These are phyloP conservation scores for Dendrolimus kikuchii DNA, from an alignment of 1,140 invertebrate species.

Conservation along the genomic window DNA sequence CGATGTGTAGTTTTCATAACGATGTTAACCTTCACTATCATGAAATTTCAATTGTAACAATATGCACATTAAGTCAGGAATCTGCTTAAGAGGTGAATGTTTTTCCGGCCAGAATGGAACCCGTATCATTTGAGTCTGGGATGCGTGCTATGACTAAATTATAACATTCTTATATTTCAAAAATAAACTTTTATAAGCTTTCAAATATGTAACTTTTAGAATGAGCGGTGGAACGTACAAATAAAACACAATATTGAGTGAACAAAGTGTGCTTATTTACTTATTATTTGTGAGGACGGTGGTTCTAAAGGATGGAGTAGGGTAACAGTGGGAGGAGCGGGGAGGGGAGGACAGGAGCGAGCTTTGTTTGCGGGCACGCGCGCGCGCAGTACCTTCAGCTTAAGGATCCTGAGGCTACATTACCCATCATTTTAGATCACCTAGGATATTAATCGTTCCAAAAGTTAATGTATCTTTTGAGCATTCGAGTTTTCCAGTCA, in stretches of 20 bases:
- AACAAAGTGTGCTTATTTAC: conserved; percentile 33
- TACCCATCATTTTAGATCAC: conserved; percentile 24
- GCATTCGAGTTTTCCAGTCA: no score
- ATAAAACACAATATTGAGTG: conserved; percentile 27
- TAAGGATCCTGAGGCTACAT: conserved; percentile 16
- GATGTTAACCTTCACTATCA: no score
- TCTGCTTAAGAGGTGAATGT: no score
- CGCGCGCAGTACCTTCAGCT: conserved; percentile 12
- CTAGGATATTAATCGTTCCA: not conserved
- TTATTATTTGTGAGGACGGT: conserved; percentile 34
- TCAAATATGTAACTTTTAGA: not conserved
- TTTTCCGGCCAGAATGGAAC: no score
- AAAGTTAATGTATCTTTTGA: no score
- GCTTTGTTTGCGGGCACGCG: conserved; percentile 45
- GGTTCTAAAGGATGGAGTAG: conserved; percentile 10
- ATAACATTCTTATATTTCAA: no score
- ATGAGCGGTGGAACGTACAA: conserved; percentile 11
- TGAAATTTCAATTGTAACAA: no score
- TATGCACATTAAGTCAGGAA: no score
- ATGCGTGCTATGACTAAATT: no score
- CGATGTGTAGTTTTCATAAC: no score
- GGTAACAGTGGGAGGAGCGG: conserved; percentile 10
- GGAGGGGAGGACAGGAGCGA: conserved; percentile 8
- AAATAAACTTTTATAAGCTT: no score
- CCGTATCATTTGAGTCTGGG: no score